These are phyloP conservation scores for Synanthedon andrenaeformis DNA, from an alignment of 2,888 invertebrate genomes.

Conservation along the genomic window DNA sequence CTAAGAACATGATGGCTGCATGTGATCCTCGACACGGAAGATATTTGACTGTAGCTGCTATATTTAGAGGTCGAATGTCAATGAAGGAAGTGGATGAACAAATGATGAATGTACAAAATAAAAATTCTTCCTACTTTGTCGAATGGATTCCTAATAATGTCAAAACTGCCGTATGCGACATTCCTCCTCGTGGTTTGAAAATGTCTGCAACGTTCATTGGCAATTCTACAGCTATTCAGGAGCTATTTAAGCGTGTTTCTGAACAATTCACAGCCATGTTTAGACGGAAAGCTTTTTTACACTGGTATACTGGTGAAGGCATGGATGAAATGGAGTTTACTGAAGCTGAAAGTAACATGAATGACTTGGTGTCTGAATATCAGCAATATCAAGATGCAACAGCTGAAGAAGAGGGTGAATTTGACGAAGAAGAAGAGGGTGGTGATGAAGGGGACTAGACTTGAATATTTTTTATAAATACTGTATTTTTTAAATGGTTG, in stretches of 20 bases:
- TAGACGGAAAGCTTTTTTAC: slow-evolving; percentile 82
- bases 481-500: not conserved
- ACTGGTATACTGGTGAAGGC: slow-evolving; percentile 87
- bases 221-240: slow-evolving; percentile 82
- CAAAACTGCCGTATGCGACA: slow-evolving; percentile 81
- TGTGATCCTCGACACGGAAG: slow-evolving; percentile 93
- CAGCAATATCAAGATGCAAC: slow-evolving; percentile 79
- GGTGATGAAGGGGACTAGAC: slow-evolving; percentile 71
- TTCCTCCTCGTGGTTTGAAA: slow-evolving; percentile 81
- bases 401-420: slow-evolving; percentile 69
- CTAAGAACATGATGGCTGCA: slow-evolving; percentile 97
- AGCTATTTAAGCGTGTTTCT: slow-evolving; percentile 79
- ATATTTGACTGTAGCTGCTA: slow-evolving; percentile 90
- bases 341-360: slow-evolving; percentile 97
- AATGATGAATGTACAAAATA: slow-evolving; percentile 82
- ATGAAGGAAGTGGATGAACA: slow-evolving; percentile 92
- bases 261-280: slow-evolving; percentile 87
- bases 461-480: slow-evolving; percentile 2
- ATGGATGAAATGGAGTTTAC: slow-evolving; percentile 98
- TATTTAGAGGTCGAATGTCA: slow-evolving; percentile 91
- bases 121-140: slow-evolving; percentile 76
- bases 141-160: slow-evolving; percentile 86
- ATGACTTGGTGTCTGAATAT: slow-evolving; percentile 83
- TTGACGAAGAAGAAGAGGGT: slow-evolving; percentile 69
- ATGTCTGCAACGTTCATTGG: slow-evolving; percentile 87